Percentiles rank a stretch among this genome's conserved stretches.
These are phyloP conservation scores for Xylocopa sonorina DNA, from an alignment of 1,140 invertebrate genomes.

Conservation along the genomic window DNA sequence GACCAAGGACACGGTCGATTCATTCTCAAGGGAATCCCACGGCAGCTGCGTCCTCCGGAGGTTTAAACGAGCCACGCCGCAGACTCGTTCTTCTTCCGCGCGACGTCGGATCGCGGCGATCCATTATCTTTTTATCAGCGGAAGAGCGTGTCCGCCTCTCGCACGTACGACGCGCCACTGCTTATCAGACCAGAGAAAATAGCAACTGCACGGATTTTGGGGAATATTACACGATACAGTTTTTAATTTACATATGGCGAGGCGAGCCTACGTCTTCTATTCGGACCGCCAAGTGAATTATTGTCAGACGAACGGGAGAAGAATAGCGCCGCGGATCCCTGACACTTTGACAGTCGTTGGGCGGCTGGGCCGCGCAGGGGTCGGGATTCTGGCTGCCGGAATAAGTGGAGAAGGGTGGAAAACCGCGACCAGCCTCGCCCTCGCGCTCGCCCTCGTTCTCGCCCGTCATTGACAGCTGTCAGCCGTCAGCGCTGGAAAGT, in stretches of 20 bases:
- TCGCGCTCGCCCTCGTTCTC: conserved; percentile 1
- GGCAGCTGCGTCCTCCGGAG: not conserved
- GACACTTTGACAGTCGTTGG: conserved; percentile 68
- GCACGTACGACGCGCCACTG: no score
- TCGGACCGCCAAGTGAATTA: conserved; percentile 43
- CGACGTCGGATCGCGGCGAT: conserved; percentile 17
- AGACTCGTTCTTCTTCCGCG: not conserved
- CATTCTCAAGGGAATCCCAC: not conserved
- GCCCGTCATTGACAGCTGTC: conserved; percentile 75
- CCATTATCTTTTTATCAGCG: conserved; percentile 38
- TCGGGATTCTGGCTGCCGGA: conserved; percentile 32
- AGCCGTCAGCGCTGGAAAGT: conserved; percentile 75
- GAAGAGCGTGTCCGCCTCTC: no score
- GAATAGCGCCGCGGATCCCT: conserved; percentile 56
- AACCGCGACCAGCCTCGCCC: conserved; percentile 57
- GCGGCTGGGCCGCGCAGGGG: conserved; percentile 21
- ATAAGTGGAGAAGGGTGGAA: conserved; percentile 48
- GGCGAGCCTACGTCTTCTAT: conserved; percentile 18
- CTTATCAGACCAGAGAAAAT: no score
- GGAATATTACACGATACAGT: no score
- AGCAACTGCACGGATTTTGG: no score
- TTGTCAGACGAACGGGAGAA: conserved; percentile 45
- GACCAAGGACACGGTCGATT: conserved; percentile 4
- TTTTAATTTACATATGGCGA: not conserved
- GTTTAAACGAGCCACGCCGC: not conserved